phyloP scores from a whole-genome alignment of 2,888 invertebrate genomes.

The Cephonodes hylas region DNA sequence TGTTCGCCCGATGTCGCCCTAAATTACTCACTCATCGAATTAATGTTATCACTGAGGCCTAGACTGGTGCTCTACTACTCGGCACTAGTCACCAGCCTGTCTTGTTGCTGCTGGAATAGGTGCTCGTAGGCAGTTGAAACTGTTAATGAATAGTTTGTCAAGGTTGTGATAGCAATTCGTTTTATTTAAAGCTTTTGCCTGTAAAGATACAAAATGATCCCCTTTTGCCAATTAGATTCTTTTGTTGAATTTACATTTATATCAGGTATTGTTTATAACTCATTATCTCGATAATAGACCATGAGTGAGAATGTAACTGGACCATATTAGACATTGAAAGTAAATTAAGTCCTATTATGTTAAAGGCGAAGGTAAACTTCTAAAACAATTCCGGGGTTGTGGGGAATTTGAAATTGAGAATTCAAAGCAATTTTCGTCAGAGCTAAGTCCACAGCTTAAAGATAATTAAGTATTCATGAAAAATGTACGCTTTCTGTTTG shows the following conservation, averaged over 20 bases:
- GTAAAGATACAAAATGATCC: no score
- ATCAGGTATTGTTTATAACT: no score
- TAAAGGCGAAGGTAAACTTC: background rate
- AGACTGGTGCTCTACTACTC: background rate
- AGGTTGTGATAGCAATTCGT: no score
- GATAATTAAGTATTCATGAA: background rate
- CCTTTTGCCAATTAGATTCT: no score
- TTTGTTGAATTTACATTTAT: no score
- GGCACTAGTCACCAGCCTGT: background rate
- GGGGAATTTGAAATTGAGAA: background rate
- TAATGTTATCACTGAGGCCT: background rate
- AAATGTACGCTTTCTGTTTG: background rate
- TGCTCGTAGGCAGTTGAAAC: no score
- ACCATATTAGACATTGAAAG: background rate
- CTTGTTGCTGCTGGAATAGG: no score
- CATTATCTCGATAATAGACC: no score
- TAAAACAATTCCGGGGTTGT: background rate
- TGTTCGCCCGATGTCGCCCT: background rate
- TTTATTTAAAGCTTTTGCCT: no score
- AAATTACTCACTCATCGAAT: background rate
- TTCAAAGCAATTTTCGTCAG: background rate
- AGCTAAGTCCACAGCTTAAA: background rate
- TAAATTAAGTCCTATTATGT: background rate
- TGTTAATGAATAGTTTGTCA: no score
- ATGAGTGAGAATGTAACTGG: no score